Evolutionary conservation across 2,797 vertebrate genomes (phyloP), one percentile per base, ranked within the genome.

Genomic region (Rhadinocentrus ornatus): DNA sequence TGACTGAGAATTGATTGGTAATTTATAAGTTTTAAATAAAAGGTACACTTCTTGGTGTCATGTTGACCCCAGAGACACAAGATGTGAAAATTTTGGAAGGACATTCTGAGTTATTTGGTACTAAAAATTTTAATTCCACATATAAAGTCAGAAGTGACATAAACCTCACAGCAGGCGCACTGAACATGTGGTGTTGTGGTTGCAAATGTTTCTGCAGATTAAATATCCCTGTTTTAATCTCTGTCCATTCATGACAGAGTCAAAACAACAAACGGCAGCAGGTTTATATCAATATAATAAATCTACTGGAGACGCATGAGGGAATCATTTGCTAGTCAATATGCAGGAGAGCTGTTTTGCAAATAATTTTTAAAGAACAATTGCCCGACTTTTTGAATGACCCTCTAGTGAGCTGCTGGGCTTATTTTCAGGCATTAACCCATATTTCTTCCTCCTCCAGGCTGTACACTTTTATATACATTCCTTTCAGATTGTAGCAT

Each of bases 371-470:
- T 26, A 22, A 10, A 53, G 37, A n/a, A 22, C 70, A 29, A 26
- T 48, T 35, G 29, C 58, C 2, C n/a, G 8, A 27, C 55, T 76
- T 74, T 68, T 63, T 10, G 41, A 66, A 69, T 11, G 4, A 68
- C 59, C 59, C 32, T 79, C 71, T 62, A 55, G 9, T 53, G 32
- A 15, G 48, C 52, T 52, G 53, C 53, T n/a, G 20, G 35, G 50
- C 59, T 82, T 31, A 39, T 66, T 80, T 70, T 69, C 32, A 64
- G 29, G 31, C 15, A 9, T 69, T 34, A 54, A 77, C 34, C 12
- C 29, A 32, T 63, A 39, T 62, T 56, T 61, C 26, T 71, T 77
- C 80, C 57, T 55, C 50, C 64, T 48, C n/a, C 54, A 70, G 64
- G 50, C 53, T 65, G 53, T 59, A 44, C 53, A 68, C 6, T 27